A percentile compares a stretch with the other conserved stretches of the same genome.
Conservation (phyloP, 2,113 vertebrate species). For the Pedetes capensis region DNA sequence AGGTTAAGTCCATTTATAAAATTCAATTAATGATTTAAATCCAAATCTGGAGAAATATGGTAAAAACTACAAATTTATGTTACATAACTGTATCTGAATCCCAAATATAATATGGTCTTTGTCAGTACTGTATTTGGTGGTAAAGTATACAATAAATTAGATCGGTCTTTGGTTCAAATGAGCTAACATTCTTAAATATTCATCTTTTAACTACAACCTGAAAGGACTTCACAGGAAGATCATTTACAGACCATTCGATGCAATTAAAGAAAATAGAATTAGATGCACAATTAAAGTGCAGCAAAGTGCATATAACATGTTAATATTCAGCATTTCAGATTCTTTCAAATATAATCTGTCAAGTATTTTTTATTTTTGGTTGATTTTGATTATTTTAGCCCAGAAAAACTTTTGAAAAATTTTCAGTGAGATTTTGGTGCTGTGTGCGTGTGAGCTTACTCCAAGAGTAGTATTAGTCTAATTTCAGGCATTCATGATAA, state of each 20-base stretch:
- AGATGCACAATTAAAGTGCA: background rate
- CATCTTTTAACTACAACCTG: constrained; percentile 18
- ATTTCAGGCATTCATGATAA: background rate
- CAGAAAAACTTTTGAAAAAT: background rate
- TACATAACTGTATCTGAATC: constrained; percentile 56
- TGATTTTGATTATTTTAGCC: background rate
- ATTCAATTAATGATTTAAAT: constrained; percentile 57
- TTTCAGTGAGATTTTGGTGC: background rate
- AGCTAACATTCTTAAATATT: constrained; percentile 2
- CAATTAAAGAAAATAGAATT: background rate
- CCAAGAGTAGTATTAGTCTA: background rate
- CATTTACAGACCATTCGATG: background rate
- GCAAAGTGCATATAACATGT: background rate
- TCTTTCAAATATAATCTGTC: background rate
- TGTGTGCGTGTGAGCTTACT: background rate
- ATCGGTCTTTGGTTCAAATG: constrained; percentile 56
- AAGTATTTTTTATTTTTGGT: background rate
- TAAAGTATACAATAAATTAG: constrained; percentile 61
- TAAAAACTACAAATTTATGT: constrained; percentile 50
- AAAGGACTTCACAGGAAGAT: background rate
- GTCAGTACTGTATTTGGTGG: constrained; percentile 63
- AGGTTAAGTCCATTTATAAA: constrained; percentile 46
- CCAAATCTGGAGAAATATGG: constrained; percentile 26
- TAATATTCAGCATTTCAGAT: constrained; percentile 27
- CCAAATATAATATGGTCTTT: constrained; percentile 69